Conservation (phyloP, 2,113 vertebrate genomes). For the Benitochromis conjunctus region DNA sequence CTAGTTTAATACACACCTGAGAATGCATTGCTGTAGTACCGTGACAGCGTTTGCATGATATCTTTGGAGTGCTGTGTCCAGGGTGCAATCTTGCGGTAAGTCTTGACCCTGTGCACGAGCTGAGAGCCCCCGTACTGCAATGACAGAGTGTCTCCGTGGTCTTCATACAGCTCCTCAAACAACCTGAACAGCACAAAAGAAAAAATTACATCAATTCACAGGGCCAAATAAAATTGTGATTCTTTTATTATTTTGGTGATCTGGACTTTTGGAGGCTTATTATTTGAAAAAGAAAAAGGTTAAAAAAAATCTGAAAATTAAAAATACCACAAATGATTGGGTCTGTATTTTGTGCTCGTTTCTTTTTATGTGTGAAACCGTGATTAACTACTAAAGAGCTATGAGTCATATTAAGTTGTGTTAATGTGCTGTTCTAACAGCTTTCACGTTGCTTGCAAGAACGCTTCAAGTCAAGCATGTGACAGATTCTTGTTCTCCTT, state of each 20-base stretch:
- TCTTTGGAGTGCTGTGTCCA: slow-evolving; percentile 99
- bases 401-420: not conserved
- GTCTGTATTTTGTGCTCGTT: not conserved
- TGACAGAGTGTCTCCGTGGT: slow-evolving; percentile 96
- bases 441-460: not conserved
- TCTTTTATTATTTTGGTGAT: not conserved
- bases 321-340: not conserved
- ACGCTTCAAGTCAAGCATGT: not conserved
- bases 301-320: not conserved
- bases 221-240: not conserved
- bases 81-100: slow-evolving; percentile 95
- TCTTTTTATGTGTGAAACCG: not conserved
- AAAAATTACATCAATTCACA: not conserved
- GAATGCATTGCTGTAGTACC: slow-evolving; percentile 97
- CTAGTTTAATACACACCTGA: slow-evolving; percentile 77
- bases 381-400: not conserved
- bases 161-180: slow-evolving; percentile 98
- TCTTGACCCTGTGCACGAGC: slow-evolving; percentile 96
- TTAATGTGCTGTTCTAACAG: not conserved
- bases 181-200: slow-evolving; percentile 70
- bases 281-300: accelerated
- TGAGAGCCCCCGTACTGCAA: slow-evolving; percentile 97
- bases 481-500: not conserved
- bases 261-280: not conserved
- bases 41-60: slow-evolving; percentile 95